Percentiles rank a stretch among this genome's conserved stretches.
These are phyloP conservation scores for Vidua macroura DNA, from an alignment of 2,113 vertebrate species.

Conservation along the genomic window DNA sequence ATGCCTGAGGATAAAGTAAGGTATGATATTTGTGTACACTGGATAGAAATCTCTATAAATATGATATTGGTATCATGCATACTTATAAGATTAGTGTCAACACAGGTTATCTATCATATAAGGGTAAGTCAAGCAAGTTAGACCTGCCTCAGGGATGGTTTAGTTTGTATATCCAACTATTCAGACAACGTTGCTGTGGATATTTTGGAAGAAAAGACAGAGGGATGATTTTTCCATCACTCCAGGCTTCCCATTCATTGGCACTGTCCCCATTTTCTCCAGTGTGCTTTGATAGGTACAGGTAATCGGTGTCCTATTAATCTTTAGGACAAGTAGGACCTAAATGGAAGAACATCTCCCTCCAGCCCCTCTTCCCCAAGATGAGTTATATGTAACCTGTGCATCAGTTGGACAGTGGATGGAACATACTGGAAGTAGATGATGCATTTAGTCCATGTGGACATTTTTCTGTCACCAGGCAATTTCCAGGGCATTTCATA, in stretches of 20 bases:
- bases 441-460: background rate
- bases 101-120: background rate
- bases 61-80: background rate
- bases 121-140: background rate
- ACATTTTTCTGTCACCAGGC: accelerated
- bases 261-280: background rate
- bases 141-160: background rate
- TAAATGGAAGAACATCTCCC: background rate
- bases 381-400: background rate
- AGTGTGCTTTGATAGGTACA: background rate
- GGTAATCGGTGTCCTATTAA: background rate
- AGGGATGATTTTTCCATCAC: background rate
- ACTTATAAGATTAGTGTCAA: background rate
- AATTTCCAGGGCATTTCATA: background rate
- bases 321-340: background rate
- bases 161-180: background rate
- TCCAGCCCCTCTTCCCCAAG: background rate
- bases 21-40: background rate
- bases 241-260: background rate
- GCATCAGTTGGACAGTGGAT: background rate
- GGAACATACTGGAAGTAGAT: background rate
- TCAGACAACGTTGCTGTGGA: background rate
- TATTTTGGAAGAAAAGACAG: background rate
- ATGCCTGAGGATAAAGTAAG: background rate
- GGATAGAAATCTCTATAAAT: conserved; percentile 15